A percentile compares a stretch with the other conserved stretches of the same genome.
Evolutionary conservation across 2,113 vertebrate species (phyloP).

Genomic region (Okapia johnstoni): DNA sequence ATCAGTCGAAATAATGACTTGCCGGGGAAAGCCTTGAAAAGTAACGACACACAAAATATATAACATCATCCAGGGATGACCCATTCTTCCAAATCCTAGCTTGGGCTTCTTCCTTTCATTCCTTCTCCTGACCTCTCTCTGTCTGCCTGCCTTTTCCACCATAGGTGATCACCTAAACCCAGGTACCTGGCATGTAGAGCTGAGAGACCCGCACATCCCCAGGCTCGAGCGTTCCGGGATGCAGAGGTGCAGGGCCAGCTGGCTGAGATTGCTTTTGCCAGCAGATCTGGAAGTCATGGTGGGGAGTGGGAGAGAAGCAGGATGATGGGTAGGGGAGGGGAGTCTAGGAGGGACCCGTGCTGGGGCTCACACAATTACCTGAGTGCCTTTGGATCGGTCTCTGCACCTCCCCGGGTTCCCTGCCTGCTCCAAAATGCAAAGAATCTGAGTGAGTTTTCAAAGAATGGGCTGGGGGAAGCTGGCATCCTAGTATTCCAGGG

Average conservation of each 20-base stretch:
- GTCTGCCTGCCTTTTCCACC: background rate
- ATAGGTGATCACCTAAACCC: background rate
- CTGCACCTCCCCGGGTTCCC: background rate
- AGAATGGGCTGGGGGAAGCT: background rate
- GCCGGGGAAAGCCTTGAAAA: conserved; percentile 61
- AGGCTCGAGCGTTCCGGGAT: background rate
- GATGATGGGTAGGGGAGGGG: background rate
- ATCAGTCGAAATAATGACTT: conserved; percentile 83
- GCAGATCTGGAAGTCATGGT: background rate
- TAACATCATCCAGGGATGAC: background rate
- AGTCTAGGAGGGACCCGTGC: background rate
- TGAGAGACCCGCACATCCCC: background rate
- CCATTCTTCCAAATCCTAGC: background rate
- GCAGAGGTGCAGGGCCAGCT: background rate
- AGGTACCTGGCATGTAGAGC: background rate
- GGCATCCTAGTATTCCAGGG: too few species aligned
- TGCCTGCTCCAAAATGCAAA: background rate
- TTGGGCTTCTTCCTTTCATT: background rate
- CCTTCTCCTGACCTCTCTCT: background rate
- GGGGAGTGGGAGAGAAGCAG: background rate
- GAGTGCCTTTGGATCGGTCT: background rate
- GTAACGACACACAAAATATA: conserved; percentile 38
- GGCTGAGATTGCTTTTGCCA: background rate
- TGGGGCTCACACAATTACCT: background rate
- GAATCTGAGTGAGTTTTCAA: background rate